Percentiles rank a stretch among this genome's conserved stretches.
phyloP scores from a whole-genome alignment of 1,140 invertebrate species.

The Galleria mellonella region DNA sequence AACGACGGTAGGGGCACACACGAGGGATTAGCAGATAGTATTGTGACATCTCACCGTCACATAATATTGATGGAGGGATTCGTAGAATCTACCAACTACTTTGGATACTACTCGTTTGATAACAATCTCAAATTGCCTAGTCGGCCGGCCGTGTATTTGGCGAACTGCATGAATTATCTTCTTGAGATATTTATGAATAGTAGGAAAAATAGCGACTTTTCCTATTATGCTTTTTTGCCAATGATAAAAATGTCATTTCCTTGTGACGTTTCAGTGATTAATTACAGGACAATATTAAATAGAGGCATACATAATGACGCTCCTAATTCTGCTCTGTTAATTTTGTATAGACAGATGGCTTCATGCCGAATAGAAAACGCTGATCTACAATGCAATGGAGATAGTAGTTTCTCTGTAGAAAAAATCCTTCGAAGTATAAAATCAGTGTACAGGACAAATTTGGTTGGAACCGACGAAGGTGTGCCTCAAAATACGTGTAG shows the following conservation, averaged over 20 bases:
- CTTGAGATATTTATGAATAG: constrained; percentile 83
- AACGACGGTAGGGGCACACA: constrained; percentile 91
- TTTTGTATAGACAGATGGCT: constrained; percentile 39
- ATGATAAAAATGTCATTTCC: constrained; percentile 46
- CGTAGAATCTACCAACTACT: constrained; percentile 15
- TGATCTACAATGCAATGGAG: constrained; percentile 28
- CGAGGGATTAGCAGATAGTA: constrained; percentile 93
- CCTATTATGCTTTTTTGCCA: constrained; percentile 44
- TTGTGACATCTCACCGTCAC: constrained; percentile 84
- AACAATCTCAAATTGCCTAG: constrained; percentile 70
- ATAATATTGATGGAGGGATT: constrained; percentile 87
- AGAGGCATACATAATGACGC: constrained; percentile 15
- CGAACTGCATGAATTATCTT: constrained; percentile 84
- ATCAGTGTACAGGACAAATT: constrained; percentile 42
- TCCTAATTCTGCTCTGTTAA: constrained; percentile 35
- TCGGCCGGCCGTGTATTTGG: constrained; percentile 81
- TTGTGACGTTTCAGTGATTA: constrained; percentile 45
- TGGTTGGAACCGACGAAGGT: constrained; percentile 44
- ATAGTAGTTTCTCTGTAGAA: constrained; percentile 28
- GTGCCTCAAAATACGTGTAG: constrained; percentile 20
- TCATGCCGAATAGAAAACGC: constrained; percentile 31
- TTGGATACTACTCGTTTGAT: constrained; percentile 21
- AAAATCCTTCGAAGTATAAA: constrained; percentile 37
- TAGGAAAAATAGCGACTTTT: constrained; percentile 41
- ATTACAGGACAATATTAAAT: constrained; percentile 38